Evolutionary conservation across 2,113 vertebrate species (phyloP).

Genomic region (Podiceps cristatus): DNA sequence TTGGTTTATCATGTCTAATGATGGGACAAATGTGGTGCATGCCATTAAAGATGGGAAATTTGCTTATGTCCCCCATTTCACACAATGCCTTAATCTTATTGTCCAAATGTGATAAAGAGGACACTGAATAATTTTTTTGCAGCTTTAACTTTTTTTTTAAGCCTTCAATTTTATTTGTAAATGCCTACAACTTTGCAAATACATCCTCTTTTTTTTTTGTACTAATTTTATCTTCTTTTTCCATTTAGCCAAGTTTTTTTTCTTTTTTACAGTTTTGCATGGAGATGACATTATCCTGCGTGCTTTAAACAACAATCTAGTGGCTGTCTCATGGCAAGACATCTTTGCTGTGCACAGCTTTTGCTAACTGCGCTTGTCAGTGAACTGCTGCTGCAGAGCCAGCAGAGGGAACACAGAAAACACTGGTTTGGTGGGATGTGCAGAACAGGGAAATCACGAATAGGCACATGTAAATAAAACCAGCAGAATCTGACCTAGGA

Average conservation of each 20-base stretch:
- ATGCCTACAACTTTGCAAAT: slow-evolving; percentile 45
- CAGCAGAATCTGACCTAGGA: neutral
- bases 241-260: slow-evolving; percentile 13
- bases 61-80: slow-evolving; percentile 68
- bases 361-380: neutral
- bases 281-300: slow-evolving; percentile 45
- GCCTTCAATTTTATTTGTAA: slow-evolving; percentile 69
- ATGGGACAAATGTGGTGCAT: slow-evolving; percentile 79
- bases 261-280: slow-evolving; percentile 54
- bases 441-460: neutral
- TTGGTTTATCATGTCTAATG: slow-evolving; percentile 76
- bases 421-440: slow-evolving; percentile 21
- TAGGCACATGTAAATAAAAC: neutral
- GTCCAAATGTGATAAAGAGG: slow-evolving; percentile 71
- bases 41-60: slow-evolving; percentile 73
- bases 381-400: slow-evolving; percentile 1
- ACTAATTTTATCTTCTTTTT: slow-evolving; percentile 62
- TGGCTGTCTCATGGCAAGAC: neutral
- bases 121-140: slow-evolving; percentile 65
- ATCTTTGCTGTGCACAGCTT: neutral
- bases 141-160: neutral
- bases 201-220: slow-evolving; percentile 22
- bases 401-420: slow-evolving; percentile 51
- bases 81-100: slow-evolving; percentile 68
- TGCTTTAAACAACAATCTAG: slow-evolving; percentile 39